Percentiles rank a stretch among this genome's conserved stretches.
These are phyloP conservation scores for Sorex maritimensis DNA, from an alignment of 2,797 vertebrate genomes.

Conservation along the genomic window DNA sequence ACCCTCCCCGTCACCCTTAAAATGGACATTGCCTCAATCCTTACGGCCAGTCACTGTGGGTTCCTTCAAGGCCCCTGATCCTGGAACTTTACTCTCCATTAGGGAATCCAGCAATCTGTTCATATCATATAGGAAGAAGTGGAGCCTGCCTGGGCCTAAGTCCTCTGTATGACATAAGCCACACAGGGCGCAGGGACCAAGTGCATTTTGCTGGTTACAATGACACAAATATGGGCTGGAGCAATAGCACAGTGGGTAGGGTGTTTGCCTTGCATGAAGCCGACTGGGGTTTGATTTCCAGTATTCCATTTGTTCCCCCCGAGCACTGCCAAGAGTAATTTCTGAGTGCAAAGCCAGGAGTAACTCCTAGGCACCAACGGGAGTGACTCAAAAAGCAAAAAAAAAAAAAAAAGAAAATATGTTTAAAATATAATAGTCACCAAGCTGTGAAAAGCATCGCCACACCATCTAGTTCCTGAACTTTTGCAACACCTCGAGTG, in stretches of 20 bases:
- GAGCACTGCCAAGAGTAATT: too few species aligned
- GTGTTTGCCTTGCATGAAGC: too few species aligned
- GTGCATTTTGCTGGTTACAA: constrained; percentile 5
- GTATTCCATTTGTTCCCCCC: too few species aligned
- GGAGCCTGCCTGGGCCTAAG: constrained; percentile 14
- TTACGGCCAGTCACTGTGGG: constrained; percentile 7
- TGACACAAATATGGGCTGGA: not conserved
- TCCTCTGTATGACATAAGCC: constrained; percentile 37
- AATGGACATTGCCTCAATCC: constrained; percentile 51
- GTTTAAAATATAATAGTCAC: constrained; percentile 26
- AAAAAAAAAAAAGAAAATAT: too few species aligned
- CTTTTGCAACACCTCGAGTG: constrained; percentile 27
- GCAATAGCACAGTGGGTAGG: too few species aligned
- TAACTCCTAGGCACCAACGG: too few species aligned
- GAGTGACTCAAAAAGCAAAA: too few species aligned
- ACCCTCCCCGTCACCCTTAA: not conserved
- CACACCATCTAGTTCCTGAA: constrained; percentile 22
- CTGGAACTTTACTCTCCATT: constrained; percentile 63
- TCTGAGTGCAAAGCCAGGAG: too few species aligned
- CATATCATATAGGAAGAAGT: constrained; percentile 13
- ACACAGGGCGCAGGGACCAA: not conserved
- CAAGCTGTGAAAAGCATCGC: constrained; percentile 49
- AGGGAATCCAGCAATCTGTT: constrained; percentile 26
- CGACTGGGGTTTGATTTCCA: too few species aligned
- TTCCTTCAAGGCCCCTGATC: not conserved